These are phyloP conservation scores for Bruchidius siliquastri DNA, from an alignment of 2,888 invertebrate species.

Conservation along the genomic window DNA sequence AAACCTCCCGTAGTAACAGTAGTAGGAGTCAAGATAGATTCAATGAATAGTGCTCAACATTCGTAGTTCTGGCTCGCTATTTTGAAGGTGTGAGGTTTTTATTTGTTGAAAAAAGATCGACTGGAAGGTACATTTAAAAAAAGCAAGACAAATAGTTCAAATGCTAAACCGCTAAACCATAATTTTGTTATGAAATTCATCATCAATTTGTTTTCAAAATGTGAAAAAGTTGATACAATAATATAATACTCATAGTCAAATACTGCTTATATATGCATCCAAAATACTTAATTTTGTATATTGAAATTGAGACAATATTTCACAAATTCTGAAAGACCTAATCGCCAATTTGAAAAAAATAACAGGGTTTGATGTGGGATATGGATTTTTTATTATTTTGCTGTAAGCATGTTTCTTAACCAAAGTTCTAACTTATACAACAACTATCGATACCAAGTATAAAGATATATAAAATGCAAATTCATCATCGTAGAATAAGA, in stretches of 20 bases:
- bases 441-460: not conserved
- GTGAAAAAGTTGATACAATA: too few relatives aligned
- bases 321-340: not conserved
- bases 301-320: not conserved
- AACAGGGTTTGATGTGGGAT: not conserved
- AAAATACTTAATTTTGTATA: too few relatives aligned
- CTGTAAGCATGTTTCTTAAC: not conserved
- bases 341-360: not conserved
- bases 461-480: not conserved
- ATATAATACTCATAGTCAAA: too few relatives aligned
- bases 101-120: too few relatives aligned
- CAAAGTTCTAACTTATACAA: not conserved
- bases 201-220: too few relatives aligned
- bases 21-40: constrained; percentile 58
- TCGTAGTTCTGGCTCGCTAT: not conserved
- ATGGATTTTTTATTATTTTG: not conserved
- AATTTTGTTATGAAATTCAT: too few relatives aligned
- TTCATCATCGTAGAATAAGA: not conserved
- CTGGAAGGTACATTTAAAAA: too few relatives aligned
- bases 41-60: not conserved
- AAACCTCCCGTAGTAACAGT: constrained; percentile 66
- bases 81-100: too few relatives aligned
- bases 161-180: too few relatives aligned
- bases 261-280: too few relatives aligned
- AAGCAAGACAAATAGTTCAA: too few relatives aligned